Evolutionary conservation across 2,797 vertebrate genomes (phyloP), one percentile per base, ranked within the genome.

Genomic region (Sebastes iracundus): DNA sequence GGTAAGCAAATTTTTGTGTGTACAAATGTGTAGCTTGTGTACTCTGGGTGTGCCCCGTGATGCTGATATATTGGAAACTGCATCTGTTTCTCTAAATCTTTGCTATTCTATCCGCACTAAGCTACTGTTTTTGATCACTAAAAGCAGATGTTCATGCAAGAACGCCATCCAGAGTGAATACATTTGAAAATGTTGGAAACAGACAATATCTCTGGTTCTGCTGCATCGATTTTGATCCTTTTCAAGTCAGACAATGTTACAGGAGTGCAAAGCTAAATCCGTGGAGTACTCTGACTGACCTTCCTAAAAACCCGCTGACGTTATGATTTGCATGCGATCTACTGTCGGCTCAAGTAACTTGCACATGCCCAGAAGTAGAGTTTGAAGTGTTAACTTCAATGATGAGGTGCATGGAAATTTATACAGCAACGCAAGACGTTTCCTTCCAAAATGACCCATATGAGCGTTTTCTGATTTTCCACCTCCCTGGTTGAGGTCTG

Each of bases 1-100:
- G 49, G 42, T 70, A 42, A 67, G 28, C 56, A 79, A 58, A 73
- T 85, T 32, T 67, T 3, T 67, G 77, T 63, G 63, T 69, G 42
- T 69, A 61, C 42, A 66, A 7, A 65, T 35, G 38, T 53, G 59
- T 16, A 52, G 53, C 56, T n/a, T 73, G 73, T 77, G 81, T 80
- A 46, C 27, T 46, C 20, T 69, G 78, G 78, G 64, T 63, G 73
- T 14, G 72, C 7, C 56, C 62, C 60, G 23, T 65, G 46, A 42
- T 38, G 68, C 35, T 38, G 33, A 74, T 71, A 61, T 52, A 56
- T 38, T 73, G 18, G 64, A 64, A 77, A 80, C 75, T 33, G 49
- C 61, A 74, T 67, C 72, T 58, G 69, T 77, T 74, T 63, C 49
- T 76, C 27, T 22, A 3, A 7, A 4, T 72, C 60, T 13, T 20